Conservation (phyloP, 2,113 vertebrate genomes). For the Pituophis catenifer region DNA sequence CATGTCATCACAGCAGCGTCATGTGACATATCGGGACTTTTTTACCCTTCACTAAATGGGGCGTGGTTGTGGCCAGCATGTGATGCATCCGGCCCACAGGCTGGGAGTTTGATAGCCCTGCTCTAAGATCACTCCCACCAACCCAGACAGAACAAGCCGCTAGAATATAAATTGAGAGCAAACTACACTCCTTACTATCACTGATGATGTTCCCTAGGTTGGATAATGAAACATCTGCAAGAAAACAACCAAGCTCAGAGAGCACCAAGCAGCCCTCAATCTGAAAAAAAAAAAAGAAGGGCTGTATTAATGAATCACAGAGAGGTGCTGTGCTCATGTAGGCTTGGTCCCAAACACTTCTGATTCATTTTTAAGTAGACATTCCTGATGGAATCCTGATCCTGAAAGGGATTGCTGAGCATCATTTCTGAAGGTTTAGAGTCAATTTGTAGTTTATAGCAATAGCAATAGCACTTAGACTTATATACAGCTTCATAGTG, state of each 20-base stretch:
- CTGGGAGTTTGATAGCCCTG: no score
- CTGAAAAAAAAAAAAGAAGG: neutral
- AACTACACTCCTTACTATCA: neutral
- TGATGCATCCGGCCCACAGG: no score
- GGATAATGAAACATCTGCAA: neutral
- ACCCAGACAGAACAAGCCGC: neutral
- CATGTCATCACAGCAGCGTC: no score
- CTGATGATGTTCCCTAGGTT: neutral
- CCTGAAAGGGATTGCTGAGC: no score
- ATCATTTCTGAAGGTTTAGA: no score
- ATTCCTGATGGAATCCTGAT: no score
- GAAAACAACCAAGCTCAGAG: neutral
- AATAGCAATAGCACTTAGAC: no score
- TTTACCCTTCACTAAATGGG: no score
- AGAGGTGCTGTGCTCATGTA: neutral
- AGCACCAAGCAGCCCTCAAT: neutral
- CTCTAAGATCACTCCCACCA: no score
- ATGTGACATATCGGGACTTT: no score
- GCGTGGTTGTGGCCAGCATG: no score
- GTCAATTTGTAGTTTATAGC: neutral
- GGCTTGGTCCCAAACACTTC: neutral
- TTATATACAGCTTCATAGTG: no score
- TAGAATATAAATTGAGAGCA: neutral
- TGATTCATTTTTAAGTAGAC: neutral
- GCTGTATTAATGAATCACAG: neutral